Conservation (phyloP, 2,888 invertebrate species). For the Belgica antarctica region DNA sequence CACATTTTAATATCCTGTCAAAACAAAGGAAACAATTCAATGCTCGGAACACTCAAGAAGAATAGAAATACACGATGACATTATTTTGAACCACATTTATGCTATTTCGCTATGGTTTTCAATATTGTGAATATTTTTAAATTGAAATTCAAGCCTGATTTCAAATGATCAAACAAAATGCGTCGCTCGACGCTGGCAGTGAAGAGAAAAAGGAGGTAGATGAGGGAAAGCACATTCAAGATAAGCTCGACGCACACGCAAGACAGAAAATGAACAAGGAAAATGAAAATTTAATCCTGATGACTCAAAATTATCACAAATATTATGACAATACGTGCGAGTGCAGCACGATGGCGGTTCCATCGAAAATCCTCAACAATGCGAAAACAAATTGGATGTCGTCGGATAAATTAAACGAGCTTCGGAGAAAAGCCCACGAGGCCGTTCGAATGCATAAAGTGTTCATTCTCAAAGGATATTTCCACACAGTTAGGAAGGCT, state of each 20-base stretch:
- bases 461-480: constrained; percentile 70
- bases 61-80: too few relatives aligned
- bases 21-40: too few relatives aligned
- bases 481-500: constrained; percentile 68
- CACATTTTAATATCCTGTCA: too few relatives aligned
- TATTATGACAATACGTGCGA: constrained; percentile 44
- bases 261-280: constrained; percentile 24
- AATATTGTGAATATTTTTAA: constrained; percentile 7
- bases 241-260: constrained; percentile 19
- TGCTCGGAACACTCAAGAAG: too few relatives aligned
- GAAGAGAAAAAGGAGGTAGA: constrained; percentile 30
- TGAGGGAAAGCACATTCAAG: constrained; percentile 37
- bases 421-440: constrained; percentile 64
- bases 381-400: constrained; percentile 57
- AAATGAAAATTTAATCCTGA: constrained; percentile 41
- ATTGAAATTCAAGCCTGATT: constrained; percentile 13
- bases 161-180: constrained; percentile 41
- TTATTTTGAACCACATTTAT: constrained; percentile 33
- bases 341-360: constrained; percentile 44
- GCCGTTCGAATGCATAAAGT: constrained; percentile 66
- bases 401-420: constrained; percentile 64
- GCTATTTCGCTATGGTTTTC: constrained; percentile 36
- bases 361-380: constrained; percentile 42
- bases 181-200: background rate
- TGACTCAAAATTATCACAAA: constrained; percentile 40